These are phyloP conservation scores for Anguilla megastoma DNA, from an alignment of 2,797 vertebrate species.

Conservation along the genomic window DNA sequence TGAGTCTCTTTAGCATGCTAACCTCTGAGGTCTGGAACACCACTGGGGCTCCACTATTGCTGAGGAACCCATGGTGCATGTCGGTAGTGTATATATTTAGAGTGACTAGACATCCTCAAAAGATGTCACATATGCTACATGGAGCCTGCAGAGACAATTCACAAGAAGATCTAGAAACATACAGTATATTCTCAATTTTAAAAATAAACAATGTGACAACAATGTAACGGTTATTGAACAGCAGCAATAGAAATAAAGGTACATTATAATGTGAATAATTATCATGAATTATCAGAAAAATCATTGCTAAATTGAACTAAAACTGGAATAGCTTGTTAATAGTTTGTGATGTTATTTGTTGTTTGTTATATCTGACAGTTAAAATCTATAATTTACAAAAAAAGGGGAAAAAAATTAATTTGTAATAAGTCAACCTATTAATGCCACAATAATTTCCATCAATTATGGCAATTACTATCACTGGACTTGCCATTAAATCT, in stretches of 20 bases:
- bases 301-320: conserved; percentile 36
- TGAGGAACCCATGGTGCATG: background rate
- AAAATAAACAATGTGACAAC: background rate
- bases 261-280: background rate
- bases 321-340: conserved; percentile 45
- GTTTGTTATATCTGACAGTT: conserved; percentile 35
- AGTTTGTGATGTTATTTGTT: background rate
- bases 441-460: background rate
- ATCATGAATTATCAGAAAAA: conserved; percentile 17
- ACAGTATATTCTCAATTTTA: background rate
- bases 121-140: background rate
- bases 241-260: background rate
- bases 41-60: background rate
- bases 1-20: background rate
- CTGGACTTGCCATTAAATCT: conserved; percentile 5
- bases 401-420: background rate
- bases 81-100: background rate
- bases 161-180: background rate
- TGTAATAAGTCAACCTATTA: conserved; percentile 15
- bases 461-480: background rate
- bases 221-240: too few species aligned
- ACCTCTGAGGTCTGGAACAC: background rate
- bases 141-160: background rate
- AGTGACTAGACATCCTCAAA: background rate
- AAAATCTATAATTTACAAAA: conserved; percentile 36